Conservation (phyloP, 1,140 invertebrate species). For the Drosophila watanabei region DNA sequence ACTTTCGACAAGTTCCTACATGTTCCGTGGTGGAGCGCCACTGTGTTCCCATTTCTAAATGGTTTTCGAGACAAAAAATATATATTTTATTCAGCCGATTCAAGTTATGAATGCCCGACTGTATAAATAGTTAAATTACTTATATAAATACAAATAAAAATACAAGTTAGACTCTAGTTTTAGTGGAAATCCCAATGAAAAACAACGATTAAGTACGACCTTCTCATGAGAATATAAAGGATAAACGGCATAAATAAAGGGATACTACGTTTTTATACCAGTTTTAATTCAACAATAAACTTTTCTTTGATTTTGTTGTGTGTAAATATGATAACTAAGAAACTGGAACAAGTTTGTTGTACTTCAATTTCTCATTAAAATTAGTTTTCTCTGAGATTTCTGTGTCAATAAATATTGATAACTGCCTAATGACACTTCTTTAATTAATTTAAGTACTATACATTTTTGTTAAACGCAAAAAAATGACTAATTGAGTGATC, state of each 20-base stretch:
- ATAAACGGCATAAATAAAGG: too few species aligned
- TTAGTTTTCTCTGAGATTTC: neutral
- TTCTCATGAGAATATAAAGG: too few species aligned
- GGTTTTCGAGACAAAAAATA: neutral
- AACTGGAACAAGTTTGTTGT: neutral
- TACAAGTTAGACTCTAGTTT: neutral
- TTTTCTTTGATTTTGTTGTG: neutral
- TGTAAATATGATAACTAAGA: neutral
- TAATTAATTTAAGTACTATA: constrained; percentile 1
- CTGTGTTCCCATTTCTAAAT: neutral
- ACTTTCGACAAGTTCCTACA: neutral
- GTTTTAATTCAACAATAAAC: neutral
- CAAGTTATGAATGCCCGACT: too few species aligned
- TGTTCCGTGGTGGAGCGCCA: neutral
- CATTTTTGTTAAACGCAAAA: neutral
- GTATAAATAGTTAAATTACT: too few species aligned
- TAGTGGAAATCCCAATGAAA: too few species aligned
- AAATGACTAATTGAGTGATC: neutral
- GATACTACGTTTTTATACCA: neutral
- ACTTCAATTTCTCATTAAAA: neutral
- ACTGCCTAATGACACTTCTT: neutral
- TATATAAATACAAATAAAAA: too few species aligned
- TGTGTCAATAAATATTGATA: constrained; percentile 1
- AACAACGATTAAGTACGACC: too few species aligned
- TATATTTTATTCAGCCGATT: neutral